Evolutionary conservation across 2,113 vertebrate genomes (phyloP).

Genomic region (Clupea harengus): DNA sequence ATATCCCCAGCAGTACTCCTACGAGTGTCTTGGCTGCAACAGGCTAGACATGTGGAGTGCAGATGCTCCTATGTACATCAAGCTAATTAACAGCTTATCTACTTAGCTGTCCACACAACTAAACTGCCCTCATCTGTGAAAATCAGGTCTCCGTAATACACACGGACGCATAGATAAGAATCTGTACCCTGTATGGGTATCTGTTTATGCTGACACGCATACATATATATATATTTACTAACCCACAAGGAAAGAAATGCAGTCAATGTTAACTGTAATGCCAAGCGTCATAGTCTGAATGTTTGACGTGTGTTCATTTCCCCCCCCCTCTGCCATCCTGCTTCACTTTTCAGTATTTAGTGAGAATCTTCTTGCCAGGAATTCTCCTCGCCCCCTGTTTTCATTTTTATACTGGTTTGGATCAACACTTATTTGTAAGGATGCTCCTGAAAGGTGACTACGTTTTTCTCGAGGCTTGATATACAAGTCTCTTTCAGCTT

Average conservation of each 20-base stretch:
- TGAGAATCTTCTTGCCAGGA: not conserved
- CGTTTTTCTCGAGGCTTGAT: not conserved
- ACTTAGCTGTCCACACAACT: constrained; percentile 6
- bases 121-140: not conserved
- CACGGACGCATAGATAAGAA: not conserved
- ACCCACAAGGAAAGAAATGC: not conserved
- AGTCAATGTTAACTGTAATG: not conserved
- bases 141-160: not conserved
- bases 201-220: not conserved
- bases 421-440: not conserved
- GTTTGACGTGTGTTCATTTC: not conserved
- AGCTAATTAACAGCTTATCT: constrained; percentile 8
- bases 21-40: not conserved
- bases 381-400: not conserved
- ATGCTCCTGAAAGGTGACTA: not conserved
- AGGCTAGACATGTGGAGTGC: not conserved
- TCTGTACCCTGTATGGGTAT: not conserved
- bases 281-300: not conserved
- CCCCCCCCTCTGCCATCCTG: not conserved
- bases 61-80: not conserved
- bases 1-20: not conserved
- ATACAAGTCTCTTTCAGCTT: not conserved
- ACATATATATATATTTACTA: not conserved
- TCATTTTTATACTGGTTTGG: not conserved
- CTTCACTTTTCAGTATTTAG: not conserved